Evolutionary conservation across 2,888 invertebrate genomes (phyloP), one percentile per base, ranked within the genome.

Genomic region (Habroteleia sp.): DNA sequence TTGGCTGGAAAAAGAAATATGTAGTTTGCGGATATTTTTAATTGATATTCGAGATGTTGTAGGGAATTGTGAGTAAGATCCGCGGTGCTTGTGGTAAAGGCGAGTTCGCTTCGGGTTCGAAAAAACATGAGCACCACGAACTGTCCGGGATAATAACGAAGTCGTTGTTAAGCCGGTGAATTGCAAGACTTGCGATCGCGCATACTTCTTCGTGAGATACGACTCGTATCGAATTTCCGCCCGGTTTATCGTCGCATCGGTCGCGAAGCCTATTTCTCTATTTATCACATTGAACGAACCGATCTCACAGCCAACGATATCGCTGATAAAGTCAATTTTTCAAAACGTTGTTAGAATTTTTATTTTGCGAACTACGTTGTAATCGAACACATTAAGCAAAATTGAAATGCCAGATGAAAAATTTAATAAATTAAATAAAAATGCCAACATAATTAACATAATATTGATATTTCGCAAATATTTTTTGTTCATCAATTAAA

Each of bases 151-250:
- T 56, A 74, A 74, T 74, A 74, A 68, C 74, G 62, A 74, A 69
- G 63, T 69, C 60, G 74, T 71, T 75, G 74, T 75, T 65, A 69
- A 71, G 54, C 60, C 63, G 48, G 74, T 58, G 74, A 71, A 60
- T 75, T 69, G 65, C 68, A 48, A 42, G 58, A 44, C 37, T 63
- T 58, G 63, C 79, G 79, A 82, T 81, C 79, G 81, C 77, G 78
- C 81, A 80, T 82, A 81, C 79, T 79, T 82, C 80, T 82, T 79
- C 76, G 76, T 81, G 81, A 81, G 80, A 82, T 81, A 82, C 78
- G 79, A 74, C 74, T 76, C 68, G 81, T 77, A 81, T 83, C 80
- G 79, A 81, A 81, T 83, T 83, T 81, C 81, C 78, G 68, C 68
- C 60, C 54, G 46, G 77, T 76, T 66, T 48, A 60, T 68, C 56